Evolutionary conservation across 2,113 vertebrate species (phyloP).

Genomic region (Macaca fascicularis): T2T-MFA8v1.1 NC_088395.1:29949001-29949500

Average conservation of each 20-base stretch:
- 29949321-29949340: background rate
- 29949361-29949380: background rate
- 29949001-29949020: background rate
- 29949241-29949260: constrained; percentile 60
- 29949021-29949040: constrained; percentile 20
- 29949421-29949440: background rate
- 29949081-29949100: constrained; percentile 25
- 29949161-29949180: constrained; percentile 67
- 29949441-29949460: background rate
- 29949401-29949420: background rate
- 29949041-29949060: background rate
- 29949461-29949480: background rate
- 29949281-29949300: constrained; percentile 59
- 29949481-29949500: constrained; percentile 22
- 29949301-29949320: constrained; percentile 38
- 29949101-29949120: constrained; percentile 39
- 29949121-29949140: constrained; percentile 57
- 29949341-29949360: constrained; percentile 17
- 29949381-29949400: background rate
- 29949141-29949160: constrained; percentile 68
- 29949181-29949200: constrained; percentile 49
- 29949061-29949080: constrained; percentile 21
- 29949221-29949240: constrained; percentile 36
- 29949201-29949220: constrained; percentile 3
- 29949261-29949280: constrained; percentile 47